Base-by-base conservation (phyloP, 2,797 vertebrate genomes). In the Lepus oiostolus region DNA sequence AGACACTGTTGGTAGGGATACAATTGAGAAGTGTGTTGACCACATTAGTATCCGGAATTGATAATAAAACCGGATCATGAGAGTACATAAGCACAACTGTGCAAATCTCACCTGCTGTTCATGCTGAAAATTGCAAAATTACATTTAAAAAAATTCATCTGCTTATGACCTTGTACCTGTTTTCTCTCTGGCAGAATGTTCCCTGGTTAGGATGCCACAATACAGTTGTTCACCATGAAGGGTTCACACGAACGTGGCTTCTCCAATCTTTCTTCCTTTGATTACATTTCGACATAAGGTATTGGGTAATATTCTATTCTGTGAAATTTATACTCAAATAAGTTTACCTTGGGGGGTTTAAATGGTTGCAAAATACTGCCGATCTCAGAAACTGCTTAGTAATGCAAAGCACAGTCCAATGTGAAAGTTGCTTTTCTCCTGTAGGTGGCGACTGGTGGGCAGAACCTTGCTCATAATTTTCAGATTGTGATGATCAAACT, bases 391-490 rank as follows among this genome's bases (percentile, higher is more conserved):
- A 85, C 62, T 30, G 8, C 22, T 82, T 72, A 91, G 19, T 76
- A 80, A 35, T 35, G 21, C 63, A 32, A 71, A 54, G 35, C 70
- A 28, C 0, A 0, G 63, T 52, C 30, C 58, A 11, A 13, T 54
- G 47, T 70, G 63, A 89, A 62, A 68, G 58, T 60, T 22, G 11
- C 30, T 86, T 97, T 95, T 72, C 26, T 22, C 97, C 94, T 75
- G 79, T 96, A 97, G 97, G 88, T 96, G 97, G 94, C 52, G 88
- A 96, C 85, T 28, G 21, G 2, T 42, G 32, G 77, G 75, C 65
- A 93, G 91, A 94, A 95, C 92, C 81, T 84, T 87, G 94, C 67
- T 83, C 83, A 65, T 91, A 76, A 84, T 96, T 96, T 96, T 96
- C 89, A 93, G 82, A 54, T 47, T 16, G 47, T 26, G 52, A 92